A percentile compares a stretch with the other conserved stretches of the same genome.
These are phyloP conservation scores for Phaetusa simplex DNA, from an alignment of 2,113 vertebrate genomes.

Conservation along the genomic window DNA sequence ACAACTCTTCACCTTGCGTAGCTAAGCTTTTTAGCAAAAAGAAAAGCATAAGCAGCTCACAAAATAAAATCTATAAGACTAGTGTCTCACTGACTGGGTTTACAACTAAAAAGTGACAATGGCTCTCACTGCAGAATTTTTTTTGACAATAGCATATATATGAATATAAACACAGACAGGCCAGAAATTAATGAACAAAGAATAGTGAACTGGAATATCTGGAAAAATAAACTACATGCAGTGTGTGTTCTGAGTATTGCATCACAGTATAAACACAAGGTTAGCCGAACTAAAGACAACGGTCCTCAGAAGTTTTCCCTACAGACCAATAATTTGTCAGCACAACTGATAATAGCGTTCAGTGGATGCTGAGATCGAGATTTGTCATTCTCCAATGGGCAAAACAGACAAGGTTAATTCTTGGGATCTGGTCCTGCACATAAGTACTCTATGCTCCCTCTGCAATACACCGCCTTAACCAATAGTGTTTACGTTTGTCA, in stretches of 20 bases:
- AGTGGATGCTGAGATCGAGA: neutral
- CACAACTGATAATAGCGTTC: neutral
- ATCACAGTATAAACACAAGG: neutral
- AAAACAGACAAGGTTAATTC: constrained; percentile 29
- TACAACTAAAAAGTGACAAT: constrained; percentile 10
- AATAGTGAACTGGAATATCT: neutral
- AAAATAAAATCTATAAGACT: constrained; percentile 30
- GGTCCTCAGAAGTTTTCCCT: neutral
- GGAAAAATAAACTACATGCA: neutral
- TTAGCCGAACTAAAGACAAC: neutral
- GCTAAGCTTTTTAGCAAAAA: constrained; percentile 21
- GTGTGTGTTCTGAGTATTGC: neutral
- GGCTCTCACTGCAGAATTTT: neutral
- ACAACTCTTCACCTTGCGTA: neutral
- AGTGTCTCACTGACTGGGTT: neutral
- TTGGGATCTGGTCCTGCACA: neutral
- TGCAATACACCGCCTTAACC: neutral
- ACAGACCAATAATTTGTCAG: neutral
- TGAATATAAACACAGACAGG: neutral
- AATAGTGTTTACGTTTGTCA: neutral
- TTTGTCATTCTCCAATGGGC: neutral
- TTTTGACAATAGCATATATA: neutral
- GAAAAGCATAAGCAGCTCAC: constrained; percentile 21
- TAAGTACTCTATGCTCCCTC: neutral
- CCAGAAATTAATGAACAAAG: neutral